Evolutionary conservation across 53 echinoderm and acorn worm species (phyloP).

Genomic region (Astropecten irregularis): DNA sequence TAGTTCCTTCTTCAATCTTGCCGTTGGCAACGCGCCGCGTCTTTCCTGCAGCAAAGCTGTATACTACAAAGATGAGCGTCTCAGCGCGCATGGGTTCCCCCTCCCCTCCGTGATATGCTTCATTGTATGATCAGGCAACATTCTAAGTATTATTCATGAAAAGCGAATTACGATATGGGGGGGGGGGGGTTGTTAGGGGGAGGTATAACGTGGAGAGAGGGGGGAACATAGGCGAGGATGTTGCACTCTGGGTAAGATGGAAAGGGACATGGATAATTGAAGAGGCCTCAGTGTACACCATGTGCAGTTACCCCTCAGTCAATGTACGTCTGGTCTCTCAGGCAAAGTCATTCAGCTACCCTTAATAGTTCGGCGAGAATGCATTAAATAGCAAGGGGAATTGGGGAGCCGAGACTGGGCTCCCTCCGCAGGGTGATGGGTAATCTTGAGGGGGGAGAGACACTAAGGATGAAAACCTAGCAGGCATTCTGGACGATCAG

Average conservation of each 20-base stretch:
- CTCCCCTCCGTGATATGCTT: conserved; percentile 6
- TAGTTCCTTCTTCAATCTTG: too few species aligned
- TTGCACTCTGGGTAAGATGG: too few species aligned
- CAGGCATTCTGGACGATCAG: conserved; percentile 45
- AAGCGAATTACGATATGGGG: conserved; percentile 43
- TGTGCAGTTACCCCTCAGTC: too few species aligned
- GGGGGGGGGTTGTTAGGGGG: neutral
- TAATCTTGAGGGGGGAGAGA: conserved; percentile 39
- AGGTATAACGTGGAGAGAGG: neutral
- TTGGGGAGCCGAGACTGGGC: conserved; percentile 14
- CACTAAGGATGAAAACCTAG: conserved; percentile 20
- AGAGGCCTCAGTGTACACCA: neutral
- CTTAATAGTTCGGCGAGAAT: conserved; percentile 57
- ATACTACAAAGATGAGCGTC: too few species aligned
- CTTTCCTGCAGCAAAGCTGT: too few species aligned
- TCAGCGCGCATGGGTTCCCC: too few species aligned
- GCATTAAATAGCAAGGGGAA: conserved; percentile 53
- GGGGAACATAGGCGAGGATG: neutral
- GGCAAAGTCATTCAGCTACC: conserved; percentile 30
- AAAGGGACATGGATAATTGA: conserved; percentile 47
- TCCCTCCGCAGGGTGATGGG: conserved; percentile 24
- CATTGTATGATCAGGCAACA: conserved; percentile 34
- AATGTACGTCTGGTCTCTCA: too few species aligned
- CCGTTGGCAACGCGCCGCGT: conserved; percentile 24
- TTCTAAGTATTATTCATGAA: conserved; percentile 54